phyloP scores from a whole-genome alignment of 2,888 invertebrate species.

The Cryptocheilus praepositus region DNA sequence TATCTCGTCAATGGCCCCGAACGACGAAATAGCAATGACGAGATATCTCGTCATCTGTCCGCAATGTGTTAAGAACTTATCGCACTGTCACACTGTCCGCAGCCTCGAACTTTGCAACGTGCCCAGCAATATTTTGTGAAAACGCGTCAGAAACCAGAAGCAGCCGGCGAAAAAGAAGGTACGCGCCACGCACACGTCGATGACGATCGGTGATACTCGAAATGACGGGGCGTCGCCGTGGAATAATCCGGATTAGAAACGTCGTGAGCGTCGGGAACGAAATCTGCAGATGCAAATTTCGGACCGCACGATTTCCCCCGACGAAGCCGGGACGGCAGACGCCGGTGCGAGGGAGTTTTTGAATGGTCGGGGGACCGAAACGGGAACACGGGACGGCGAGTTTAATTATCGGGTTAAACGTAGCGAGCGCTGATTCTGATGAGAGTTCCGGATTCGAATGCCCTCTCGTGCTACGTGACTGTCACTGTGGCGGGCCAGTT shows the following conservation, averaged over 20 bases:
- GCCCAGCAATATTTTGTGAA: too few species aligned
- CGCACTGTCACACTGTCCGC: too few species aligned
- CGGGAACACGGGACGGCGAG: constrained; percentile 50
- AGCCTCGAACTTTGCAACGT: too few species aligned
- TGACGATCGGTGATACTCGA: constrained; percentile 1
- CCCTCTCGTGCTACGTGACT: constrained; percentile 70
- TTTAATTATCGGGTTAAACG: constrained; percentile 74
- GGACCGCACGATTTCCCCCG: constrained; percentile 70
- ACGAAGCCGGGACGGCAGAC: constrained; percentile 49
- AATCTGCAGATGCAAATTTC: constrained; percentile 70
- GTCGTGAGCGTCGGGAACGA: constrained; percentile 53
- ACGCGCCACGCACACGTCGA: background rate
- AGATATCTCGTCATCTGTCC: too few species aligned
- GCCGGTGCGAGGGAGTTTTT: constrained; percentile 17
- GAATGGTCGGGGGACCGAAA: background rate
- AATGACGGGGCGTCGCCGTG: background rate
- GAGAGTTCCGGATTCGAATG: constrained; percentile 74
- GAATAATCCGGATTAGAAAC: constrained; percentile 40
- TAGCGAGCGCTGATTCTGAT: constrained; percentile 74
- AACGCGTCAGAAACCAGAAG: too few species aligned
- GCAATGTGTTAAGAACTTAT: too few species aligned
- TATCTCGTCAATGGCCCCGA: too few species aligned
- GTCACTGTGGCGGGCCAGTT: constrained; percentile 73
- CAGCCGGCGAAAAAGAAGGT: too few species aligned
- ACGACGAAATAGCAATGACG: too few species aligned